Evolutionary conservation across 2,888 invertebrate genomes (phyloP).

Genomic region (Scaptodrosophila latifasciaeformis): DNA sequence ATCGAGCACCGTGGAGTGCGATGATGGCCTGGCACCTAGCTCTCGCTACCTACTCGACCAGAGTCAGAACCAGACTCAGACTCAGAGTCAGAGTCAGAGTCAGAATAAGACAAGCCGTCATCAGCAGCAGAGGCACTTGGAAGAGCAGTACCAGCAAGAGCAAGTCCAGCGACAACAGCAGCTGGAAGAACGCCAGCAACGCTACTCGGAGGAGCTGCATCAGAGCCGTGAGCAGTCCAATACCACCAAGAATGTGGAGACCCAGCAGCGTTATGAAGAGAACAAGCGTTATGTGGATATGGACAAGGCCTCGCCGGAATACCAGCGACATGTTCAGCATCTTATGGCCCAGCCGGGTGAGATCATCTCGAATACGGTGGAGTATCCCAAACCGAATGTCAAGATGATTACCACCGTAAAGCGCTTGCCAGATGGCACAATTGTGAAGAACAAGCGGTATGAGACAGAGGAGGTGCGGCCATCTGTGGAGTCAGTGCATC

Average conservation of each 20-base stretch:
- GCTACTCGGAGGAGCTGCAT: constrained; percentile 61
- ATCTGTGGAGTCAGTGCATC: constrained; percentile 35
- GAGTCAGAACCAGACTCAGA: constrained; percentile 19
- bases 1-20: constrained; percentile 60
- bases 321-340: constrained; percentile 71
- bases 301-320: constrained; percentile 73
- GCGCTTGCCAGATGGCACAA: constrained; percentile 81
- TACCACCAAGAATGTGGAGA: constrained; percentile 63
- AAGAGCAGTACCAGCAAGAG: constrained; percentile 70
- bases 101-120: constrained; percentile 41
- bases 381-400: constrained; percentile 81
- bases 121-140: constrained; percentile 71
- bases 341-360: constrained; percentile 75
- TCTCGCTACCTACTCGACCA: constrained; percentile 55
- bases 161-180: constrained; percentile 47
- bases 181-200: constrained; percentile 66
- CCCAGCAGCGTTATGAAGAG: constrained; percentile 64
- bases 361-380: constrained; percentile 78
- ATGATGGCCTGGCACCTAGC: constrained; percentile 49
- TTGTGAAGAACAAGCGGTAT: constrained; percentile 81
- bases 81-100: constrained; percentile 3
- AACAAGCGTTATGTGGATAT: constrained; percentile 72
- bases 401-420: constrained; percentile 82
- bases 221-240: constrained; percentile 70
- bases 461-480: constrained; percentile 76